These are phyloP conservation scores for Upupa epops DNA, from an alignment of 2,113 vertebrate species.

Conservation along the genomic window DNA sequence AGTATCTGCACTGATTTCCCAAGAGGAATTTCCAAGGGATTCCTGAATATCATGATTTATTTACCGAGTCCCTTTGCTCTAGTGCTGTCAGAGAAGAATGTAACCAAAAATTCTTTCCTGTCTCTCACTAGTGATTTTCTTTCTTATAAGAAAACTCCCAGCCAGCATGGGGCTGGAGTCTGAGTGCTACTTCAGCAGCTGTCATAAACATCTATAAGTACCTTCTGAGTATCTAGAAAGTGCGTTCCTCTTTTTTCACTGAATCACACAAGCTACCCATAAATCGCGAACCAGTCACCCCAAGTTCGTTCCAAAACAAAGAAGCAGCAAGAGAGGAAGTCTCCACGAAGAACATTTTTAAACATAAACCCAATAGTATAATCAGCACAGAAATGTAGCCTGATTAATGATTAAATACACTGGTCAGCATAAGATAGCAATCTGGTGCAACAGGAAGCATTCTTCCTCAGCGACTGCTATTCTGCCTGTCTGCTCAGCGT, in stretches of 20 bases:
- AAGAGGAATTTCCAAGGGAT: too few relatives aligned
- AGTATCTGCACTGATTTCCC: neutral
- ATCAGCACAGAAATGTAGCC: neutral
- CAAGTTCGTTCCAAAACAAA: neutral
- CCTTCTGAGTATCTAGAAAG: accelerated
- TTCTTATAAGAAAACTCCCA: accelerated
- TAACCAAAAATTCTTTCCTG: accelerated
- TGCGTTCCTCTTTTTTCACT: neutral
- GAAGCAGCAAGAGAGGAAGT: neutral
- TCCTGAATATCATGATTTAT: too few relatives aligned
- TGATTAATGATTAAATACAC: neutral
- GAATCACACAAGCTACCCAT: neutral
- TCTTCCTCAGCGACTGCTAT: neutral
- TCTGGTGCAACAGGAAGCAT: neutral
- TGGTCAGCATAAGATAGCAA: neutral
- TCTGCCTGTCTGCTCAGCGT: neutral
- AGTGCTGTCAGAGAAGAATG: accelerated
- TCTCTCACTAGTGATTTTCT: neutral
- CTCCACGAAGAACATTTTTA: neutral
- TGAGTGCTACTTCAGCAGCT: neutral
- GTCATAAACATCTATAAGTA: neutral
- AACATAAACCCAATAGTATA: neutral
- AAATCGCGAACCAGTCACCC: accelerated
- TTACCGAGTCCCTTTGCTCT: accelerated
- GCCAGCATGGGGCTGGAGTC: accelerated